A percentile compares a stretch with the other conserved stretches of the same genome.
Conservation (phyloP, 35 echinoderm and acorn worm species). For the Eucidaris tribuloides region DNA sequence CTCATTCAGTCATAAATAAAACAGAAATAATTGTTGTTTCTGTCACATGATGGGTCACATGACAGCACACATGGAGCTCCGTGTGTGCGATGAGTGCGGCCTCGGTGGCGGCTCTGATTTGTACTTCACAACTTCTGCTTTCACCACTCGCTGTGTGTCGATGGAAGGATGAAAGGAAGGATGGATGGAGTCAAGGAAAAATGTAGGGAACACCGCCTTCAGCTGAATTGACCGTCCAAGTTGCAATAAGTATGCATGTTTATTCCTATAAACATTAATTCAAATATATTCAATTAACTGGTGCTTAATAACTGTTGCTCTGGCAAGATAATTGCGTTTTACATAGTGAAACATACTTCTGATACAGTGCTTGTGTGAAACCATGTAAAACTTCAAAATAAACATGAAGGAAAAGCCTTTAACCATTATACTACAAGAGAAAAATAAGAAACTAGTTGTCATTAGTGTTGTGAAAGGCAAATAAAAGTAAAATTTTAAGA, state of each 20-base stretch:
- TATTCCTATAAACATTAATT: neutral
- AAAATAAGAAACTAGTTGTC: no score
- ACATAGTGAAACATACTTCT: no score
- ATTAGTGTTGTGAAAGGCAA: no score
- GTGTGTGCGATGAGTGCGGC: slow-evolving; percentile 61
- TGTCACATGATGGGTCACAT: no score
- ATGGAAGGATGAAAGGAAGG: neutral
- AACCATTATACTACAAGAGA: no score
- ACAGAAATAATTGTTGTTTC: no score
- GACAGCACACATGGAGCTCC: slow-evolving; percentile 86
- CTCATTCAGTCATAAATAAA: no score
- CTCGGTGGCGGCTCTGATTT: slow-evolving; percentile 51
- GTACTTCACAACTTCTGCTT: slow-evolving; percentile 89
- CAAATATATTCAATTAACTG: neutral
- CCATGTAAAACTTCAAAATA: no score
- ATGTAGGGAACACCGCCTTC: neutral
- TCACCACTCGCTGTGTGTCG: slow-evolving; percentile 68
- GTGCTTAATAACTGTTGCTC: neutral
- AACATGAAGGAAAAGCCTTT: no score
- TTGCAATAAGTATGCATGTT: neutral
- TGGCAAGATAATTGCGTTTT: no score
- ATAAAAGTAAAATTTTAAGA: no score
- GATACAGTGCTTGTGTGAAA: no score
- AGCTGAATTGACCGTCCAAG: neutral
- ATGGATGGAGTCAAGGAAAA: slow-evolving; percentile 42